Percentiles rank a stretch among this genome's conserved stretches.
These are phyloP conservation scores for Drosophila acutilabella DNA, from an alignment of 2,888 invertebrate genomes.

Conservation along the genomic window DNA sequence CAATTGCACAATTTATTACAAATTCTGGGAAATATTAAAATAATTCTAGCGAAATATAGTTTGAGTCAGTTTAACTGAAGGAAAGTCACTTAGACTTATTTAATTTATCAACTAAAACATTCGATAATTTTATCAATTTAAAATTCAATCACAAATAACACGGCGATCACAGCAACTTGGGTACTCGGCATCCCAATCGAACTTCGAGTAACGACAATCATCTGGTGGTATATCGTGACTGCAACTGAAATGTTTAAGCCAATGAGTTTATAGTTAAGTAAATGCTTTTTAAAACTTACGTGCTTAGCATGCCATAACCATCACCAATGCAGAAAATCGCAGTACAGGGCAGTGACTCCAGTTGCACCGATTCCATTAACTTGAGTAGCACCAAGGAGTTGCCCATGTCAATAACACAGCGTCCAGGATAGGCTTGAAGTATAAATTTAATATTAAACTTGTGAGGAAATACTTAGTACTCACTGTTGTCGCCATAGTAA, in stretches of 20 bases:
- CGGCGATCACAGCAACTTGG: conserved; percentile 58
- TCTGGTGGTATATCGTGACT: conserved; percentile 29
- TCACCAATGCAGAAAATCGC: conserved; percentile 46
- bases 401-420: conserved; percentile 60
- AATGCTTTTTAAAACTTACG: conserved; percentile 36
- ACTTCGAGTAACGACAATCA: conserved; percentile 38
- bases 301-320: conserved; percentile 60
- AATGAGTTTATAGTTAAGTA: background rate
- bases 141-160: conserved; percentile 45
- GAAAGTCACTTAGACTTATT: too few species aligned
- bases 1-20: background rate
- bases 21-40: too few species aligned
- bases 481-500: conserved; percentile 44
- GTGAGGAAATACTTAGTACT: background rate
- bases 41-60: too few species aligned
- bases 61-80: too few species aligned
- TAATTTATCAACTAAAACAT: background rate
- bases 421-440: conserved; percentile 51
- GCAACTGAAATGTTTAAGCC: conserved; percentile 40
- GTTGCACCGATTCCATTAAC: conserved; percentile 27
- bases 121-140: background rate
- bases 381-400: conserved; percentile 35
- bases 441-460: background rate
- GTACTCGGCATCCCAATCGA: conserved; percentile 35
- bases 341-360: conserved; percentile 51